Evolutionary conservation across 2,888 invertebrate species (phyloP), one percentile per base, ranked within the genome.

Genomic region (Eupithecia abbreviata): DNA sequence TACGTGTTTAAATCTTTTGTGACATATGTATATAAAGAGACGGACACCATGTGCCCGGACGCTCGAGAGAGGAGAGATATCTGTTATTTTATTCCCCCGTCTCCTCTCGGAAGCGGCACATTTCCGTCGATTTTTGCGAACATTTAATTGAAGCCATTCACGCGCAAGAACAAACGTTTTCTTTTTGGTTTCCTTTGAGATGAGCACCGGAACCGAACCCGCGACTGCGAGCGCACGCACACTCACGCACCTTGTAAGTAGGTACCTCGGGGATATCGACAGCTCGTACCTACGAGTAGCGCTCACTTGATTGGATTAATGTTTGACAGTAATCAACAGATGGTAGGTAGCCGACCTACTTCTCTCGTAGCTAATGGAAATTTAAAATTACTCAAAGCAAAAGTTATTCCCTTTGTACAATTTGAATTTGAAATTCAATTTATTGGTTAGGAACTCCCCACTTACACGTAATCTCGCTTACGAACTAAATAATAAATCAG

Each of bases 401-500:
- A 71, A 51, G 43, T 71, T 71, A 65, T 71, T 62, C 30, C 18
- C 62, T 71, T 71, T 9, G 49, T 55, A 65, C 47, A 72, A 72
- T 76, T 76, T 58, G 12, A 74, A 76, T 78, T 74, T 75, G 69
- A 71, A 78, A 76, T 76, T 73, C 71, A 78, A 71, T 69, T 67
- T 43, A 72, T 76, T 45, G 77, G 77, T 74, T 74, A 74, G 15
- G 12, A 42, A 45, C 68, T 47, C 74, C 49, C 45, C 18, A 30
- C 71, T 49, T 47, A 80, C 77, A 80, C 75, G 77, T 79, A 65
- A 79, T 75, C 70, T 72, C 79, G 68, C 84, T 84, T 85, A 85
- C 83, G 80, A 81, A 84, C 79, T 87, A 83, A 88, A 88, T 87
- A 86, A 88, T 88, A 85, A 85, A 88, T 84, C 81, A 85, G 83